Base-by-base conservation (phyloP, 2,888 invertebrate species). In the Clunio marinus region DNA sequence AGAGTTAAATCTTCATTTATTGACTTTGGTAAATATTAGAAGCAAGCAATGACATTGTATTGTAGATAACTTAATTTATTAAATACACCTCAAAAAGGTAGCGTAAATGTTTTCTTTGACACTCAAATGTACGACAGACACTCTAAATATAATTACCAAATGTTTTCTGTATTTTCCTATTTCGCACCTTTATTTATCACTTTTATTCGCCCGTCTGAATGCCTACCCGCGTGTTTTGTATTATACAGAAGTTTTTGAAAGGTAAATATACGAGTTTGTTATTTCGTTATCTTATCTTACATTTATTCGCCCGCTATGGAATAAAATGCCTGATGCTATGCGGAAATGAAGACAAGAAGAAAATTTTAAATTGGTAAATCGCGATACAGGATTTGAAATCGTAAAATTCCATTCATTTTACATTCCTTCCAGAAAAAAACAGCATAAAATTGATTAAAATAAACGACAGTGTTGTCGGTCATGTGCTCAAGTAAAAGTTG, bases 221-320 rank as follows among this genome's bases (percentile, higher is more conserved):
- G 41, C 41, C 41, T n/a, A n/a, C n/a, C n/a, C n/a, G n/a, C 32
- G 32, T 32, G 41, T 8, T 41, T 51, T 20, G 17, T 4, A 51
- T 51, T n/a, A 8, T 20, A 51, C 51, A 51, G 51, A 51, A 51
- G 51, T 51, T 51, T 51, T 51, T 22, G 51, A 22, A 51, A 51
- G 22, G 51, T 51, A 51, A 51, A 51, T 17, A 51, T 51, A 17
- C 51, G 51, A 51, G 51, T 51, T 51, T 51, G 22, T 51, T 17
- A 17, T 17, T 17, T 17, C 3, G 41, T 13, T 41, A 51, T 51
- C 51, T 51, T 51, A 51, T 51, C 51, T 20, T 17, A 7, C 4
- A n/a, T n/a, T 32, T 10, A 32, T 32, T 20, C 20, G 51, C 22
- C 20, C 10, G 51, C 41, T 41, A n/a, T 15, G 41, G 41, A 41